Base-by-base conservation (phyloP, 2,113 vertebrate species). In the Melospiza melodia region DNA sequence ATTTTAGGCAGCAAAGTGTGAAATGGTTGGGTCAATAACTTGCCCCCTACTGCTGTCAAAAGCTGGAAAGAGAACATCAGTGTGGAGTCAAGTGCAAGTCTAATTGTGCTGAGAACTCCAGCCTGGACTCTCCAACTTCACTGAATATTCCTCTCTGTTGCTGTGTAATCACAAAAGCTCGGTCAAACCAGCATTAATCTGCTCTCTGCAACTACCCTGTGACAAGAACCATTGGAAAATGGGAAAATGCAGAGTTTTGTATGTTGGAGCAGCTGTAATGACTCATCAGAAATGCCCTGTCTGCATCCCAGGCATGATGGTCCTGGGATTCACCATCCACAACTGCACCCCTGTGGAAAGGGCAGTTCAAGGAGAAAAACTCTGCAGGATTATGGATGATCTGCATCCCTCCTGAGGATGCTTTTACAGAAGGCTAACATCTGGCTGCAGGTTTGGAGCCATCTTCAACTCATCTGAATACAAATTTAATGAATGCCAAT, bases 401-500 rank as follows among this genome's bases (percentile, higher is more conserved):
- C 94, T 75, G 83, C 86, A 81, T 86, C 27, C 33, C 89, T 94
- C 90, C 31, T 5, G 92, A 93, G 95, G 77, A 75, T 77, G 84
- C 61, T 55, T 59, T 52, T 52, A 77, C 76, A 88, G 90, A 94
- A 94, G 66, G 90, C 57, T 89, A 93, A 95, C 92, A 96, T 92
- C 92, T 97, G 94, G 87, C 81, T 89, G 61, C 69, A 84, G 77
- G 63, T 94, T 84, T 93, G 90, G 75, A 92, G 85, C 93, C 93
- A 92, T 65, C 93, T 86, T 92, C 37, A 52, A 27, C 86, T 90
- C 71, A 96, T 96, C 83, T 81, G 92, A 96, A 96, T 92, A 94
- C 73, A 96, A 93, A 97, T 96, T 81, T 68, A 96, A 97, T 96
- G 93, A 96, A 81, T 89, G 92, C 31, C 93, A 94, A 77, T 89